A percentile compares a stretch with the other conserved stretches of the same genome.
phyloP scores from a whole-genome alignment of 2,888 invertebrate genomes.

The Cerceris ruficornis region DNA sequence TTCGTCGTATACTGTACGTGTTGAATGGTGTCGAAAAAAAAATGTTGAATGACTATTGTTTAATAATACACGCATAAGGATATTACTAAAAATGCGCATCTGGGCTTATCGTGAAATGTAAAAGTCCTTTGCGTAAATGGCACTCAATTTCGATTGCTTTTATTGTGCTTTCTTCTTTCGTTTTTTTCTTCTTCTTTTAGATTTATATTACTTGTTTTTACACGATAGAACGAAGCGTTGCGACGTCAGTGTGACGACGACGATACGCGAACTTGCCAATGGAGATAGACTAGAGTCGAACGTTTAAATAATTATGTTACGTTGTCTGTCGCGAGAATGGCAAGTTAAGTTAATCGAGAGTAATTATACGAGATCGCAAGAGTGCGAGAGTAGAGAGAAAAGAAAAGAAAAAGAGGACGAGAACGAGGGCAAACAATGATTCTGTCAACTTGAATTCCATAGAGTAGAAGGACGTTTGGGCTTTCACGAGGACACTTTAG shows the following conservation, averaged over 20 bases:
- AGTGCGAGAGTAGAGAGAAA: conserved; percentile 6
- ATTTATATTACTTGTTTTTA: conserved; percentile 14
- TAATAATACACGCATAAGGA: no score
- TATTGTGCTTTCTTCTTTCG: not conserved
- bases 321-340: conserved; percentile 20
- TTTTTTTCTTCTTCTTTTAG: not conserved
- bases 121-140: conserved; percentile 6
- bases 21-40: no score
- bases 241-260: conserved; percentile 12
- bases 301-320: conserved; percentile 18
- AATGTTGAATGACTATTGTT: no score
- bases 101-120: not conserved
- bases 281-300: conserved; percentile 11
- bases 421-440: conserved; percentile 9
- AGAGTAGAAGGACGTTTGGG: conserved; percentile 35
- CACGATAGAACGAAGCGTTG: not conserved
- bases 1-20: no score
- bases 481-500: conserved; percentile 48
- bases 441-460: conserved; percentile 40
- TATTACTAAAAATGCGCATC: not conserved
- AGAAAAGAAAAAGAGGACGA: not conserved
- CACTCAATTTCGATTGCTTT: not conserved
- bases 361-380: conserved; percentile 28
- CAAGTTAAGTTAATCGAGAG: conserved; percentile 27
- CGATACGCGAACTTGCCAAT: conserved; percentile 38